These are phyloP conservation scores for Neodiprion lecontei DNA, from an alignment of 1,140 invertebrate genomes.

Conservation along the genomic window DNA sequence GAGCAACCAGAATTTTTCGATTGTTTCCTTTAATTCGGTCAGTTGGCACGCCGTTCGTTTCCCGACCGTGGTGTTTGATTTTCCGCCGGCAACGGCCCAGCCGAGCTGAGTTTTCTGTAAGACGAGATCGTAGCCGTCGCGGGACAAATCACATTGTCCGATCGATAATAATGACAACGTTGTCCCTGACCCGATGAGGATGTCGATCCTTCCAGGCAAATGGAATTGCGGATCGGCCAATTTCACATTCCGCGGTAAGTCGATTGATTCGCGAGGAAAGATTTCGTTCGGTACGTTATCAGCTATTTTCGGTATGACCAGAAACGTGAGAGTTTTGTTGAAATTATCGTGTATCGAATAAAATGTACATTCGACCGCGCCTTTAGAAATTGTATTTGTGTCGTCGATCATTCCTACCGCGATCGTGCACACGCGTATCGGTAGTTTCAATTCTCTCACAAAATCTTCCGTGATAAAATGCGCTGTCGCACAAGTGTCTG, in stretches of 20 bases:
- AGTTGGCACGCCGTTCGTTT: slow-evolving; percentile 11
- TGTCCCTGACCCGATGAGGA: neutral
- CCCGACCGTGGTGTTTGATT: neutral
- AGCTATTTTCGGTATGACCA: neutral
- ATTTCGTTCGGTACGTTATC: too few relatives aligned
- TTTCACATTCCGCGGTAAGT: neutral
- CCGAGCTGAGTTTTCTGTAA: too few relatives aligned
- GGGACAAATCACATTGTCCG: neutral
- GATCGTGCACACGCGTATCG: slow-evolving; percentile 13
- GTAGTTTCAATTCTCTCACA: slow-evolving; percentile 21
- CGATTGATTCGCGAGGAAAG: too few relatives aligned
- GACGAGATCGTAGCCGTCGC: neutral
- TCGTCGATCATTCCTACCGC: slow-evolving; percentile 18
- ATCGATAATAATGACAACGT: slow-evolving; percentile 6
- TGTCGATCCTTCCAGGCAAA: neutral
- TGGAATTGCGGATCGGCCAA: slow-evolving; percentile 11
- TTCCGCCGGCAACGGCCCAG: slow-evolving; percentile 14
- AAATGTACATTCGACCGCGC: slow-evolving; percentile 14
- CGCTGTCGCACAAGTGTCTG: slow-evolving; percentile 24
- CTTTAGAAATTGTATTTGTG: slow-evolving; percentile 23
- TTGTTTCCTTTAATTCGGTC: neutral
- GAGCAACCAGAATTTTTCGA: slow-evolving; percentile 26
- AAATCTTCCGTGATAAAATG: slow-evolving; percentile 29
- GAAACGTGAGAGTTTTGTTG: slow-evolving; percentile 22
- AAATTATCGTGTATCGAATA: slow-evolving; percentile 24